Base-by-base conservation (phyloP, 2,113 vertebrate genomes). In the Ctenomys sociabilis region DNA sequence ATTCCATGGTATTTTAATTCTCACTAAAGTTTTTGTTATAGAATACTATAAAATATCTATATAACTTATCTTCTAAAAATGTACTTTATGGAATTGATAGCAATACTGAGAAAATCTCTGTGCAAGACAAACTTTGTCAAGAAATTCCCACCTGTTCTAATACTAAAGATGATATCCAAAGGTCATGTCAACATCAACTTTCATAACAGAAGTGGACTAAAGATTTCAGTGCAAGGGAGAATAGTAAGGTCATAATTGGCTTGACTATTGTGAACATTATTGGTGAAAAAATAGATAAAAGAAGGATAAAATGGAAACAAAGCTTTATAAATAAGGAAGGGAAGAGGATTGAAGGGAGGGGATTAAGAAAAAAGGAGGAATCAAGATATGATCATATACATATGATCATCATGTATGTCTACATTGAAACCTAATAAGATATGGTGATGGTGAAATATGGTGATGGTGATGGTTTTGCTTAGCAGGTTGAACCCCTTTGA, bases 61-160 rank as follows among this genome's bases (percentile, higher is more conserved):
- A 83, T 22, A 87, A 26, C 92, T 30, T 81, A 37, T 90, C 72
- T 94, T 91, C 57, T 80, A 64, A 93, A 92, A 54, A 10, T 72
- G 32, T 70, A 52, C 21, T 85, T 90, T 68, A 87, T 95, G 32
- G 95, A 94, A 90, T 68, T 80, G 11, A 63, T 37, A 73, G n/a
- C 70, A 57, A 84, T 73, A 59, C 35, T 91, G 32, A 88, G 59
- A 73, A 85, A 87, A 87, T 89, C 59, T 32, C 32, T 54, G 45
- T 61, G 85, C 43, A 92, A 95, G 94, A 64, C 59, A 91, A 93
- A 94, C 22, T 85, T 57, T 83, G 49, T 22, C 57, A 75, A 92
- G 89, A 90, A 82, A 75, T 72, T 77, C n/a, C 84, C 43, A 90
- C 52, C 78, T 84, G 75, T 19, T 90, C 37, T 93, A 57, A 57